Percentiles rank a stretch among this genome's conserved stretches.
These are phyloP conservation scores for Tokudaia tokunoshimensis DNA, from an alignment of 2,797 vertebrate species.

Conservation along the genomic window DNA sequence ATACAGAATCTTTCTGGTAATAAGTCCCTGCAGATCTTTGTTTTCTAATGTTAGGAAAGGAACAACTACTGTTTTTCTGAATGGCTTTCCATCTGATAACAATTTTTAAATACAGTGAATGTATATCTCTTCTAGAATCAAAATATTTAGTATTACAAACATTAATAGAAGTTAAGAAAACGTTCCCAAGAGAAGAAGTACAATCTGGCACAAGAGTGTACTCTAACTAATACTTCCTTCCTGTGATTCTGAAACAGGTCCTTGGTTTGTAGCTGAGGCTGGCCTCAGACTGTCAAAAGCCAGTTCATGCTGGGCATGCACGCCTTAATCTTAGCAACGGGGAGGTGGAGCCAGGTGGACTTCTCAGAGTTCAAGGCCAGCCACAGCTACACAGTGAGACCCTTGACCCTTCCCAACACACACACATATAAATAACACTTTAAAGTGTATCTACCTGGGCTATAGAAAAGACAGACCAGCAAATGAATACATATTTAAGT, in stretches of 20 bases:
- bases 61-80: background rate
- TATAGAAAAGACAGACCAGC: constrained; percentile 10
- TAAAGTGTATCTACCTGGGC: background rate
- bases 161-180: constrained; percentile 34
- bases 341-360: background rate
- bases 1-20: background rate
- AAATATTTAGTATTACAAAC: constrained; percentile 13
- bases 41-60: constrained; percentile 37
- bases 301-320: background rate
- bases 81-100: constrained; percentile 10
- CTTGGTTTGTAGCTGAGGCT: background rate
- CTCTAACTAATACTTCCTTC: background rate
- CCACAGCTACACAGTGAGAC: background rate
- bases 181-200: constrained; percentile 32
- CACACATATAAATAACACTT: constrained; percentile 8
- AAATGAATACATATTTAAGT: constrained; percentile 20
- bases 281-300: background rate
- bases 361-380: background rate
- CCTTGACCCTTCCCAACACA: background rate
- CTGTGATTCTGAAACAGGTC: background rate
- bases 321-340: background rate
- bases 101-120: constrained; percentile 36
- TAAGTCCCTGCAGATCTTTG: background rate
- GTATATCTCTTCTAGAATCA: constrained; percentile 40
- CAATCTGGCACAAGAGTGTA: background rate